These are phyloP conservation scores for Choloepus hoffmanni DNA, from an alignment of 2,113 vertebrate genomes.

Conservation along the genomic window DNA sequence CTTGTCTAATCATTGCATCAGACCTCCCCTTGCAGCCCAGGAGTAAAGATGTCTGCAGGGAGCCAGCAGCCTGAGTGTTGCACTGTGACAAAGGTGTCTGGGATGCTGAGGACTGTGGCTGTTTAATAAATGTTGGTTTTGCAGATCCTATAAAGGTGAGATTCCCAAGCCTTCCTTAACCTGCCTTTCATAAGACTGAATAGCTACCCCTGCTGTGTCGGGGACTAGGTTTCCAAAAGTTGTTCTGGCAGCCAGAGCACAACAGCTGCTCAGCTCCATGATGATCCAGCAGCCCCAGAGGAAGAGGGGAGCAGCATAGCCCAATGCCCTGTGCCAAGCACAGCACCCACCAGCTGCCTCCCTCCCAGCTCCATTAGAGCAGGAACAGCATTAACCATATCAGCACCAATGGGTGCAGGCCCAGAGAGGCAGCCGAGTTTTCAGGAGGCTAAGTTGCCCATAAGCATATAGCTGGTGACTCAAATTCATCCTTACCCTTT, in stretches of 20 bases:
- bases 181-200: conserved; percentile 29
- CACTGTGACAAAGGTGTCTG: background rate
- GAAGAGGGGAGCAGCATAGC: conserved; percentile 75
- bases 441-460: background rate
- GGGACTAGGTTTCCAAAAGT: conserved; percentile 68
- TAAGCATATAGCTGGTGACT: background rate
- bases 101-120: conserved; percentile 35
- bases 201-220: conserved; percentile 72
- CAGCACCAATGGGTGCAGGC: background rate
- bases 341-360: conserved; percentile 85
- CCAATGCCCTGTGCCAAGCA: conserved; percentile 83
- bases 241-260: conserved; percentile 82
- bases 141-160: conserved; percentile 71
- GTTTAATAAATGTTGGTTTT: conserved; percentile 78
- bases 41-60: background rate
- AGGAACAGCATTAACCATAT: conserved; percentile 81
- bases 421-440: background rate
- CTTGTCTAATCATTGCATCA: background rate
- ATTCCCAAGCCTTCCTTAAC: conserved; percentile 58
- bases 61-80: background rate
- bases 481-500: background rate
- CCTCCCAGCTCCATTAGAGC: conserved; percentile 73
- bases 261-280: conserved; percentile 86
- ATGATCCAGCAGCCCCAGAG: conserved; percentile 83
- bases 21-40: background rate